These are phyloP conservation scores for Onychostruthus taczanowskii DNA, from an alignment of 2,113 vertebrate species.

Conservation along the genomic window DNA sequence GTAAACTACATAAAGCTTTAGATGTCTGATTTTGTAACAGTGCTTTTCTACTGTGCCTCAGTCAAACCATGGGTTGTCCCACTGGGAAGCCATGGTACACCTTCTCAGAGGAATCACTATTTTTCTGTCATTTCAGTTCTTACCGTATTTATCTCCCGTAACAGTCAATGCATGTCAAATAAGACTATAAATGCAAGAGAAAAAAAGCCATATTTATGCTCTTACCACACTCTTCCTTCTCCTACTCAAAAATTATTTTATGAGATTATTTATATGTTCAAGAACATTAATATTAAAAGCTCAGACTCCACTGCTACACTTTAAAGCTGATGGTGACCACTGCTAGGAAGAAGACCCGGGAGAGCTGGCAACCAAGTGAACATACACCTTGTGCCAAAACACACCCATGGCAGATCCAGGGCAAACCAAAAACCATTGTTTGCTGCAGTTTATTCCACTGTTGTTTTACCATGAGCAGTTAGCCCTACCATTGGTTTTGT, in stretches of 20 bases:
- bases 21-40: not conserved
- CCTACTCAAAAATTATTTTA: not conserved
- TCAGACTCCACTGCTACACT: not conserved
- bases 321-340: fast-evolving
- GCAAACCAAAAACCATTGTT: not conserved
- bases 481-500: not conserved
- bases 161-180: not conserved
- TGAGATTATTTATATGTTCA: not conserved
- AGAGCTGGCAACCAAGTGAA: not conserved
- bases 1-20: not conserved
- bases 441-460: not conserved
- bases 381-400: not conserved
- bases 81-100: not conserved
- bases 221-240: not conserved
- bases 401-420: not conserved
- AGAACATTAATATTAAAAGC: not conserved
- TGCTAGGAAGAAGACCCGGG: not conserved
- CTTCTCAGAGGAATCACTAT: not conserved
- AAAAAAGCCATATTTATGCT: not conserved
- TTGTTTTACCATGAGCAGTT: not conserved
- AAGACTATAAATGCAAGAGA: not conserved
- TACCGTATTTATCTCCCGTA: not conserved
- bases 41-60: not conserved
- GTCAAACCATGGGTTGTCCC: not conserved
- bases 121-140: not conserved